Conservation (phyloP, 2,888 invertebrate species). For the Heliconius erato region DNA sequence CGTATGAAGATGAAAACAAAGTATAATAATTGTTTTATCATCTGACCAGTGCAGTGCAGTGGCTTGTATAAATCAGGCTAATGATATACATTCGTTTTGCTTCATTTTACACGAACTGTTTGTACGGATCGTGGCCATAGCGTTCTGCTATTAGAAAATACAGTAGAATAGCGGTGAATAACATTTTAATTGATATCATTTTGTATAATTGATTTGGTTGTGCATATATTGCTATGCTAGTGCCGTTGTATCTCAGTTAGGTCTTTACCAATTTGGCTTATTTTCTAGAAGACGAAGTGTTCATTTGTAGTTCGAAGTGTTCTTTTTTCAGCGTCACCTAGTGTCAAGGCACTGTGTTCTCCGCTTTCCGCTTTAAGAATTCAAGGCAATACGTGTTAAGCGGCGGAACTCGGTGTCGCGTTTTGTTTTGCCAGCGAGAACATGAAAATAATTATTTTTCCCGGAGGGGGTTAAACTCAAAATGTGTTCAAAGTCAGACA, state of each 20-base stretch:
- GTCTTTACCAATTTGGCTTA: background rate
- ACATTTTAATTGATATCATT: conserved; percentile 7
- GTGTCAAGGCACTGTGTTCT: background rate
- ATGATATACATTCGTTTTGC: conserved; percentile 50
- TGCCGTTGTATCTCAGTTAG: background rate
- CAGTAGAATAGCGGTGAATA: conserved; percentile 22
- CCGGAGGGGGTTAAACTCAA: too few species aligned
- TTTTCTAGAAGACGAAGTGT: background rate
- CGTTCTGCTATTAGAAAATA: conserved; percentile 37
- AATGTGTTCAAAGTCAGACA: too few species aligned
- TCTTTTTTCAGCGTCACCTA: background rate
- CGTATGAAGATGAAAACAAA: background rate
- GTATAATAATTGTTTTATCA: conserved; percentile 12
- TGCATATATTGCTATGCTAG: background rate
- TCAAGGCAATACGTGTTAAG: background rate
- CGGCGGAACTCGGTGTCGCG: background rate
- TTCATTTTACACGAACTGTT: conserved; percentile 44
- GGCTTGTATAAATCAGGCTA: conserved; percentile 50
- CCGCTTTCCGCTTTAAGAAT: background rate
- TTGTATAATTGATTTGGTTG: background rate
- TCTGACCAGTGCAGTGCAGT: conserved; percentile 47
- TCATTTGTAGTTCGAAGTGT: too few species aligned
- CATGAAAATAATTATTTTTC: too few species aligned
- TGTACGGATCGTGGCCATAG: conserved; percentile 22
- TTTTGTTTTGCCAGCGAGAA: background rate